Evolutionary conservation across 2,888 invertebrate species (phyloP).

Genomic region (Agriopis leucophaearia): DNA sequence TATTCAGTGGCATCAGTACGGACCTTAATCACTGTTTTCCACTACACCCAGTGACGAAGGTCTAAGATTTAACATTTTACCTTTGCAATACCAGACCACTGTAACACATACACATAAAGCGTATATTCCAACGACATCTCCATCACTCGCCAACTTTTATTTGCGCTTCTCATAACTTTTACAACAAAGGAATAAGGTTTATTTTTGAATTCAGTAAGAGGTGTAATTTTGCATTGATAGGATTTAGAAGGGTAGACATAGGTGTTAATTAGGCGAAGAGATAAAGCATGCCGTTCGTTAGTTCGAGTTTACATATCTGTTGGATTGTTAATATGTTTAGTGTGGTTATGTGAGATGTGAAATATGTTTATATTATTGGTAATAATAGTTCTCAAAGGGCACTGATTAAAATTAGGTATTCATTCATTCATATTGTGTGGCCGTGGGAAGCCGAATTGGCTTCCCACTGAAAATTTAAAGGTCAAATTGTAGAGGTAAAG

Average conservation of each 20-base stretch:
- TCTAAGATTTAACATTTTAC: conserved; percentile 29
- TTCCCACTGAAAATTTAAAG: no score
- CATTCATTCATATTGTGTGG: not conserved
- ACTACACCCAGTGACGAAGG: conserved; percentile 20
- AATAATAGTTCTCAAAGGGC: conserved; percentile 15
- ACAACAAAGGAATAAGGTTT: not conserved
- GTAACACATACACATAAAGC: conserved; percentile 17
- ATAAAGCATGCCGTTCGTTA: conserved; percentile 56
- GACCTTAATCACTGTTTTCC: conserved; percentile 6
- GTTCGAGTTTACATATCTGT: conserved; percentile 48
- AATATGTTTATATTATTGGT: conserved; percentile 18
- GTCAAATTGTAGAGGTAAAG: no score
- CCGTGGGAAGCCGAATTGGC: no score
- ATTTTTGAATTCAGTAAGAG: not conserved
- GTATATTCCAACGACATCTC: conserved; percentile 28
- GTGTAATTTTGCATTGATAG: conserved; percentile 18
- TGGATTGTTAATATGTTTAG: conserved; percentile 38
- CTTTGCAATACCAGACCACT: conserved; percentile 27
- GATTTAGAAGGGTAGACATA: conserved; percentile 49
- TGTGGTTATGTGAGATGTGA: conserved; percentile 23
- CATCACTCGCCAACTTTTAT: not conserved
- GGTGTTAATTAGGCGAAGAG: conserved; percentile 59
- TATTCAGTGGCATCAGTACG: not conserved
- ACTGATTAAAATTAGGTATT: conserved; percentile 10
- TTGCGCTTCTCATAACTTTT: conserved; percentile 7